Base-by-base conservation (phyloP, 1,140 invertebrate genomes). In the Hermatobates lingyangjiaoensis region DNA sequence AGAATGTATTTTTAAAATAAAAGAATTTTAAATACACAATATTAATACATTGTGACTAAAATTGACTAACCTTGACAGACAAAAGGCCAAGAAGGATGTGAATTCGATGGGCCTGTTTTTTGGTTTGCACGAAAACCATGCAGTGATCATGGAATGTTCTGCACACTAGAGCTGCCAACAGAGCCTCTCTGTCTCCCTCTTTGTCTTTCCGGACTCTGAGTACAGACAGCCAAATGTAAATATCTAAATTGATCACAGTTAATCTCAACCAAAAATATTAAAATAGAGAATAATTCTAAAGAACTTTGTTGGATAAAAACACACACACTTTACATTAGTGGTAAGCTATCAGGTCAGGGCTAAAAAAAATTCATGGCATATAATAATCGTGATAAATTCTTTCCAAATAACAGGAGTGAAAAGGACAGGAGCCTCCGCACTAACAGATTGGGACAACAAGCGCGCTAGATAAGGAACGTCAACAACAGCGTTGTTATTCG, bases 41-140 rank as follows among this genome's bases (percentile, higher is more conserved):
- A n/a, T n/a, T n/a, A n/a, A n/a, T n/a, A n/a, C n/a, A n/a, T n/a
- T n/a, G n/a, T n/a, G n/a, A n/a, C n/a, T n/a, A n/a, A n/a, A n/a
- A n/a, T n/a, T n/a, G n/a, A n/a, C n/a, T n/a, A 62, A 77, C 79
- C 62, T 76, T 77, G 1, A 94, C 67, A 0, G 87, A 89, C 15
- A 98, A 67, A 25, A 98, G 69, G 1, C 91, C 89, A 1, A 98
- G 68, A 0, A 96, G 62, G 54, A 98, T 83, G 61, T 94, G 87
- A 40, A 98, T 67, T 27, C 88, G 68, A 66, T 97, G 92, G 20
- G 91, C 92, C 64, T 92, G 81, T 58, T 81, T 84, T 68, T 98
- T 97, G 0, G 93, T 98, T 65, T 87, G 87, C 15, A 96, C 87
- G 71, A 98, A 98, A 23, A 98, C 76, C 66, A 98, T 95, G 28